Evolutionary conservation across 2,888 invertebrate genomes (phyloP), one percentile per base, ranked within the genome.

Genomic region (Melanotus villosus): DNA sequence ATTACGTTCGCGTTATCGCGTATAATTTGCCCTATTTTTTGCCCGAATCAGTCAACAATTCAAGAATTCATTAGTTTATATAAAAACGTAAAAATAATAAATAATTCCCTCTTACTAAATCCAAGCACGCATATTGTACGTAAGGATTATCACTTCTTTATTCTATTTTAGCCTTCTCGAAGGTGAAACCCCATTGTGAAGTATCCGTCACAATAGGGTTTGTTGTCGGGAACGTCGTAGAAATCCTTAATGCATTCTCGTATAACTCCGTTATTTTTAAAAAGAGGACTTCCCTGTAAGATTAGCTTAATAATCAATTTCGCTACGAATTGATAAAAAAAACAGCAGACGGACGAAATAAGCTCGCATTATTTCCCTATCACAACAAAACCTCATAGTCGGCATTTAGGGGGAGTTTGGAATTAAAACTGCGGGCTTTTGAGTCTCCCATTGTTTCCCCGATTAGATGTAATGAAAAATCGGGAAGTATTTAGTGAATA

Each of bases 381-480:
- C 34, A 52, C 59, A 57, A 38, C 54, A 52, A 54, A 62, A 57
- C 50, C 57, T 19, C 21, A 19, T 19, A 50, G 62, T 60, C n/a
- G 19, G 62, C 54, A 36, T 59, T 59, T 56, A 30, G 57, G 68
- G 71, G 60, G 62, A 70, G 57, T 54, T n/a, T 38, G 65, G 64
- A 65, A 71, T 71, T 71, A 71, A 70, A 71, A 68, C 60, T 54
- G 65, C 47, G 34, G 54, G 67, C 70, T 68, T 65, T 68, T 60
- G 71, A 71, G 65, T 41, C 64, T 43, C 41, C 45, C 65, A 65
- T 71, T 71, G 71, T 71, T 70, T 71, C 60, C 52, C 34, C 71
- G 71, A 71, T 71, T 71, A 71, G 65, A 65, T 65, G 71, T 68
- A 71, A 71, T 71, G 71, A 71, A 71, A 71, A 71, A 71, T 71